These are phyloP conservation scores for Sebastes taczanowskii DNA, from an alignment of 2,797 vertebrate species.

Conservation along the genomic window DNA sequence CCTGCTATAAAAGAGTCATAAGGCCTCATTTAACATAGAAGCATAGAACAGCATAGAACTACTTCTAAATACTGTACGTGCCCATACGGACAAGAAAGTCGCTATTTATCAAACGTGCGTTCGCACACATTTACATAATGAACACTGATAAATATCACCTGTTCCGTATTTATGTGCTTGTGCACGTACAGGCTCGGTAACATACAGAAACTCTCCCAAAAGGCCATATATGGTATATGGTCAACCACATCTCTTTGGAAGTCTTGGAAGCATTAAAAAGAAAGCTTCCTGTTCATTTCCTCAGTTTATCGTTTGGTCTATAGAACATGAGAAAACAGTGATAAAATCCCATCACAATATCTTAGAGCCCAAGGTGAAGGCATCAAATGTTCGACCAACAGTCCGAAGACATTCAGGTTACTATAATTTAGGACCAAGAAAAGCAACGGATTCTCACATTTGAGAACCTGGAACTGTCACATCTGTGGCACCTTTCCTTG, in stretches of 20 bases:
- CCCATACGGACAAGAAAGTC: neutral
- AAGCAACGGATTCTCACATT: neutral
- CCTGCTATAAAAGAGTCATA: constrained; percentile 1
- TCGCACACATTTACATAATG: neutral
- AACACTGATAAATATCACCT: neutral
- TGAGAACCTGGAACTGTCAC: neutral
- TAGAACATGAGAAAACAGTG: neutral
- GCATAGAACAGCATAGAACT: neutral
- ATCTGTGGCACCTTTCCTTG: neutral
- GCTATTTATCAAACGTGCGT: constrained; percentile 3
- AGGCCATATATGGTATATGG: neutral
- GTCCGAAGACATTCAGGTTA: neutral
- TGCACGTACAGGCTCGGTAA: neutral
- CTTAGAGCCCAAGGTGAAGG: neutral
- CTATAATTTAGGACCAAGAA: neutral
- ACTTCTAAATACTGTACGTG: neutral
- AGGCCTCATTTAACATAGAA: constrained; percentile 8
- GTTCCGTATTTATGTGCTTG: neutral
- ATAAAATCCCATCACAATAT: neutral
- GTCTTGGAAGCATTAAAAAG: neutral
- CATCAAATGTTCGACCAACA: neutral
- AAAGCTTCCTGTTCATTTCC: neutral
- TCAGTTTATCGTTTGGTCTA: neutral
- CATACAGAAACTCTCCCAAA: neutral
- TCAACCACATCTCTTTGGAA: neutral